Evolutionary conservation across 2,888 invertebrate genomes (phyloP), one percentile per base, ranked within the genome.

Genomic region (Agrochola circellaris): DNA sequence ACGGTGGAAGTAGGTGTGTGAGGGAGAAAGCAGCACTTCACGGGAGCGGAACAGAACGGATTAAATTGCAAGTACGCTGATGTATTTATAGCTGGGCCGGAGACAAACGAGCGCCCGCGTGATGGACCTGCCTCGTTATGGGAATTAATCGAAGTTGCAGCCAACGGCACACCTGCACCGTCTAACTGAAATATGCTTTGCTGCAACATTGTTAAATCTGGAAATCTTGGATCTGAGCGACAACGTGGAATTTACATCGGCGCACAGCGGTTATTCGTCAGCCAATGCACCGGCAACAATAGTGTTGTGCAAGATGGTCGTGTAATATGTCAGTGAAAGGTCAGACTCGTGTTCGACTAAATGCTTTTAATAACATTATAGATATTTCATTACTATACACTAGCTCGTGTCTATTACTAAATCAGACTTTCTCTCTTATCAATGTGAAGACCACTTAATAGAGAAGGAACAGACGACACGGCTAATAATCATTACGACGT

Each of bases 51-150:
- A 94, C 95, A 93, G 94, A 93, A 94, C 93, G 95, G 96, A 96
- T 96, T 96, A 96, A 96, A 96, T 95, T 95, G 96, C 96, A 95
- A 96, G 95, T 95, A 94, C 96, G 95, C 94, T 96, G 96, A 96
- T 95, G 96, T 96, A 96, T 96, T 96, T 96, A 96, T 96, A 95
- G 96, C 96, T 92, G 93, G 94, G 91, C 93, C 93, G 93, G 96
- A 96, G 96, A 96, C 96, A 96, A 96, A 96, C 96, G 96, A 95
- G 95, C 96, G 94, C 88, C 91, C 94, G 91, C 92, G 95, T 96
- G 96, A 96, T 96, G 96, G 96, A 96, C 96, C 95, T 93, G 94
- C 94, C 96, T 96, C 96, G 96, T 96, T 96, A 96, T 96, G 94
- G 94, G 96, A 96, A 96, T 96, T 96, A 96, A 96, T 96, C 96